phyloP scores from a whole-genome alignment of 2,888 invertebrate species.

The Temnothorax unifasciatus region DNA sequence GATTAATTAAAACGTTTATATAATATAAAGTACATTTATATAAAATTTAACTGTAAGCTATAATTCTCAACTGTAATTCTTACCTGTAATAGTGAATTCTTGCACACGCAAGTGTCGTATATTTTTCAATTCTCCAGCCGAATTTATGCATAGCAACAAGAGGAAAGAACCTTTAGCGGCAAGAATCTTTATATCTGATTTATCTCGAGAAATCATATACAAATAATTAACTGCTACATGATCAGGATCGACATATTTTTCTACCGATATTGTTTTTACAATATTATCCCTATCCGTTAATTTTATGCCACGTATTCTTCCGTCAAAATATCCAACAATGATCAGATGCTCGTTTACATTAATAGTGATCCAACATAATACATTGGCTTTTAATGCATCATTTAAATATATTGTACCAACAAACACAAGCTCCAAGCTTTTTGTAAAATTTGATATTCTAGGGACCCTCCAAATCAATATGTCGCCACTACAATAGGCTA shows the following conservation, averaged over 20 bases:
- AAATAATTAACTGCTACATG: constrained; percentile 74
- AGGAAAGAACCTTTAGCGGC: constrained; percentile 77
- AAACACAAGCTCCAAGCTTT: constrained; percentile 62
- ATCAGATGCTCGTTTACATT: constrained; percentile 71
- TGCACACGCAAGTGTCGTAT: constrained; percentile 70
- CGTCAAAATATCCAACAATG: constrained; percentile 80
- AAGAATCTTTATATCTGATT: constrained; percentile 71
- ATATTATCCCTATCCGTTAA: constrained; percentile 61
- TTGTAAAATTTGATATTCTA: constrained; percentile 63
- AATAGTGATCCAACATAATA: constrained; percentile 78
- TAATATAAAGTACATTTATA: constrained; percentile 5
- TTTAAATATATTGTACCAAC: constrained; percentile 68
- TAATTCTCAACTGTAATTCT: background rate
- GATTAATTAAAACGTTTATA: background rate
- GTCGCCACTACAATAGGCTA: constrained; percentile 80
- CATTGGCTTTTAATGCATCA: constrained; percentile 71
- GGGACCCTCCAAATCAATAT: constrained; percentile 80
- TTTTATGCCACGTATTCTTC: constrained; percentile 77
- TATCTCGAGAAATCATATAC: constrained; percentile 64
- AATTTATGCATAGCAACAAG: constrained; percentile 72
- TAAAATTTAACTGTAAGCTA: constrained; percentile 3
- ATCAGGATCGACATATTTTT: constrained; percentile 75
- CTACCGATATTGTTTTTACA: constrained; percentile 57
- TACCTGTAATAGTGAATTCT: constrained; percentile 82
- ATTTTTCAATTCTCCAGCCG: constrained; percentile 69